phyloP scores from a whole-genome alignment of 37 sponge, comb jelly and placozoan genomes.

The Axinella damicornis region DNA sequence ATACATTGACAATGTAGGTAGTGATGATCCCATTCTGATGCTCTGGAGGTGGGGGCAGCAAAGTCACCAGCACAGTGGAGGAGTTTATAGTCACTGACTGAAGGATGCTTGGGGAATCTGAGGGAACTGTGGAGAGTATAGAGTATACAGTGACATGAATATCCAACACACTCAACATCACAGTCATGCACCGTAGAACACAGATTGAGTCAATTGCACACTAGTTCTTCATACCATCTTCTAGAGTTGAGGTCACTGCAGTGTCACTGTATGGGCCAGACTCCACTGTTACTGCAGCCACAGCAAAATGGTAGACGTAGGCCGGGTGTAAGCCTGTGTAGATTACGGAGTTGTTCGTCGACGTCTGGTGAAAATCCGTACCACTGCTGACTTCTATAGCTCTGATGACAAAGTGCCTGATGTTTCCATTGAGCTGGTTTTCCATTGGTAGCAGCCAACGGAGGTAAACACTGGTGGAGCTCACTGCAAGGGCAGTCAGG shows the following conservation, averaged over 20 bases:
- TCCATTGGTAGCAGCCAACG: slow-evolving; percentile 11
- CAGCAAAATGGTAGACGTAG: slow-evolving; percentile 32
- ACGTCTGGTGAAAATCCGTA: not conserved
- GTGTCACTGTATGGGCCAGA: slow-evolving; percentile 16
- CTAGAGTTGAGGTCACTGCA: not conserved
- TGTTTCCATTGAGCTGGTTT: slow-evolving; percentile 9
- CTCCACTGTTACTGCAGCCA: slow-evolving; percentile 45
- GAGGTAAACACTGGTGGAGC: not conserved
- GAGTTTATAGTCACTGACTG: not conserved
- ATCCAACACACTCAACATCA: no score
- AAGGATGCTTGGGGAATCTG: slow-evolving; percentile 33
- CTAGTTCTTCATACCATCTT: not conserved
- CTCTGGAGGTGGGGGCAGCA: slow-evolving; percentile 22
- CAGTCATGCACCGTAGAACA: no score
- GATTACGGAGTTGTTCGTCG: not conserved
- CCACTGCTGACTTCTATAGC: not conserved
- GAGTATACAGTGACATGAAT: no score
- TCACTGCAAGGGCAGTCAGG: not conserved
- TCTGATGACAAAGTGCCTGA: not conserved
- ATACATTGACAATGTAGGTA: no score
- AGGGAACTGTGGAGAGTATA: no score
- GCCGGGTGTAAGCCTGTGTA: slow-evolving; percentile 21
- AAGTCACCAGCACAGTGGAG: slow-evolving; percentile 26
- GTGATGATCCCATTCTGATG: slow-evolving; percentile 45
- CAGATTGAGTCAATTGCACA: no score